phyloP scores from a whole-genome alignment of 53 echinoderm and acorn worm genomes.

The Echinarachnius parma region DNA sequence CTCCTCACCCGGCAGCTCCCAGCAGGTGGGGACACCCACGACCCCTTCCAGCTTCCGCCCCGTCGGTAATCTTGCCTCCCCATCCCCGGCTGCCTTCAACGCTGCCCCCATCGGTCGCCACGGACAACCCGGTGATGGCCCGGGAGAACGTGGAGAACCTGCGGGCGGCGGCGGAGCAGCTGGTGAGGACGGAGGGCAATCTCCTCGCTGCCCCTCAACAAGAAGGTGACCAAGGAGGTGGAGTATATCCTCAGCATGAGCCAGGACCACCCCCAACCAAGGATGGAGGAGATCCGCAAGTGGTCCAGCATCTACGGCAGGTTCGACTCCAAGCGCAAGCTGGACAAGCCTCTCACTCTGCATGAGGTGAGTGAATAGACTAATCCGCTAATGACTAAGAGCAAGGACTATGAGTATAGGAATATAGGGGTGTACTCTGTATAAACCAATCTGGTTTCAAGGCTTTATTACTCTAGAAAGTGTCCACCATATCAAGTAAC shows the following conservation, averaged over 20 bases:
- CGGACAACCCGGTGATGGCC: constrained; percentile 50
- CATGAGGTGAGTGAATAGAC: constrained; percentile 91
- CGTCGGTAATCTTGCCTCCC: constrained; percentile 6
- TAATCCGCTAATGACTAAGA: no score
- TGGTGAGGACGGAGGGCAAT: constrained; percentile 46
- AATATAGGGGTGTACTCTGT: no score
- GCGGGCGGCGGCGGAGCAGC: constrained; percentile 37
- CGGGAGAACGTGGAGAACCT: constrained; percentile 55
- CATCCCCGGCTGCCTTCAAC: constrained; percentile 26
- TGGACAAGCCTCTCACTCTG: constrained; percentile 82
- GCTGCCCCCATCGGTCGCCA: constrained; percentile 19
- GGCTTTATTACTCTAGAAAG: no score
- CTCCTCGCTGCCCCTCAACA: constrained; percentile 40
- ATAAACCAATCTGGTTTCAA: no score
- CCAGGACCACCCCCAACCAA: constrained; percentile 66
- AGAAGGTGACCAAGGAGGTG: constrained; percentile 62
- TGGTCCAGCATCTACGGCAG: constrained; percentile 96
- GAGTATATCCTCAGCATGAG: constrained; percentile 83
- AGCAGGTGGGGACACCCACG: constrained; percentile 11
- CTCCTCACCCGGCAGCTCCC: constrained; percentile 1
- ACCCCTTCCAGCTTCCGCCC: constrained; percentile 20
- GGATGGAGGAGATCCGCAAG: constrained; percentile 81
- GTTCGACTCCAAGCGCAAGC: constrained; percentile 96
- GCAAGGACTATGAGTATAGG: no score
- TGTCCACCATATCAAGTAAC: no score